Percentiles rank a stretch among this genome's conserved stretches.
phyloP scores from a whole-genome alignment of 2,888 invertebrate species.

The Macrophya annulata region DNA sequence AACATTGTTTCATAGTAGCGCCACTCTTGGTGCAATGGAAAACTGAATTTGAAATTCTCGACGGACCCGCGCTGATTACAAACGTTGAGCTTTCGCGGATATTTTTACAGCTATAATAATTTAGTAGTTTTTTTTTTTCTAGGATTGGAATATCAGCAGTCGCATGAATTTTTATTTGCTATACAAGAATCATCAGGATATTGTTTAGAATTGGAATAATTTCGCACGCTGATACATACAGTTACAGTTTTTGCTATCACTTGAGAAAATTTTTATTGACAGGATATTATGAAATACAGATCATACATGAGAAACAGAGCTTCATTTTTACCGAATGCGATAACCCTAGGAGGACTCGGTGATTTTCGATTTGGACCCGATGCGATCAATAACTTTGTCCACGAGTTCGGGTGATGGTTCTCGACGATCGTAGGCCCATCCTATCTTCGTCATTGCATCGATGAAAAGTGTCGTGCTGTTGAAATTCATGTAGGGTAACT shows the following conservation, averaged over 20 bases:
- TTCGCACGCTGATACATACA: constrained; percentile 69
- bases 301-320: not conserved
- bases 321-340: not conserved
- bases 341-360: constrained; percentile 62
- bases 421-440: constrained; percentile 3
- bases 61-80: not conserved
- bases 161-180: too few species aligned
- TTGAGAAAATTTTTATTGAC: too few species aligned
- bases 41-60: not conserved
- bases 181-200: too few species aligned
- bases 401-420: not conserved
- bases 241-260: too few species aligned
- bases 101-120: not conserved
- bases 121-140: not conserved
- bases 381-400: not conserved
- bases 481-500: not conserved
- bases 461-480: not conserved
- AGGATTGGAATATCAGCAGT: not conserved
- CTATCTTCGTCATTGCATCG: not conserved
- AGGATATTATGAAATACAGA: not conserved
- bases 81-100: not conserved
- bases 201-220: too few species aligned
- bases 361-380: constrained; percentile 68
- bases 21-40: not conserved
- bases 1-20: not conserved